phyloP scores from a whole-genome alignment of 2,797 vertebrate species.

The Emys orbicularis region DNA sequence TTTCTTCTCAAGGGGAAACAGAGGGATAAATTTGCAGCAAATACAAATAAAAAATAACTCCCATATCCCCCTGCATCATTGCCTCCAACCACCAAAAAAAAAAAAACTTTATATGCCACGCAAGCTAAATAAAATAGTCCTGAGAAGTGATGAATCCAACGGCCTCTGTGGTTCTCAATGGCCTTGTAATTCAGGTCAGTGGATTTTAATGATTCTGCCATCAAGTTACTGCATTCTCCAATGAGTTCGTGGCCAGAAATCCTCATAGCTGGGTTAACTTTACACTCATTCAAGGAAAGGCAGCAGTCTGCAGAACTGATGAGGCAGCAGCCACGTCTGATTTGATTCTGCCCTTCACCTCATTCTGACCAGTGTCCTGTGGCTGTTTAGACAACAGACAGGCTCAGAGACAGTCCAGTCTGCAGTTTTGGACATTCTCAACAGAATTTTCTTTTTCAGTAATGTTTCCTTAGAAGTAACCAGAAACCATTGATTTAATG shows the following conservation, averaged over 20 bases:
- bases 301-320: not conserved
- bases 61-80: not conserved
- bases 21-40: not conserved
- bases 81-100: not conserved
- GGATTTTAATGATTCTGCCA: not conserved
- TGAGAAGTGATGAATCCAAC: not conserved
- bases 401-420: not conserved
- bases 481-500: not conserved
- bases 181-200: not conserved
- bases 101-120: not conserved
- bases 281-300: not conserved
- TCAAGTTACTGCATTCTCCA: not conserved
- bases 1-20: not conserved
- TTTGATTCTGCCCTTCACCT: not conserved
- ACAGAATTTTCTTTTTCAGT: not conserved
- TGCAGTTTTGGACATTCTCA: not conserved
- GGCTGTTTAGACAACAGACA: not conserved
- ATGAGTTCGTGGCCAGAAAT: not conserved
- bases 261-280: not conserved
- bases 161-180: not conserved
- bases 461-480: not conserved
- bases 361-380: not conserved
- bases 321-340: not conserved
- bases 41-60: not conserved
- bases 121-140: not conserved